phyloP scores from a whole-genome alignment of 1,140 invertebrate genomes.

The Conus betulinus region DNA sequence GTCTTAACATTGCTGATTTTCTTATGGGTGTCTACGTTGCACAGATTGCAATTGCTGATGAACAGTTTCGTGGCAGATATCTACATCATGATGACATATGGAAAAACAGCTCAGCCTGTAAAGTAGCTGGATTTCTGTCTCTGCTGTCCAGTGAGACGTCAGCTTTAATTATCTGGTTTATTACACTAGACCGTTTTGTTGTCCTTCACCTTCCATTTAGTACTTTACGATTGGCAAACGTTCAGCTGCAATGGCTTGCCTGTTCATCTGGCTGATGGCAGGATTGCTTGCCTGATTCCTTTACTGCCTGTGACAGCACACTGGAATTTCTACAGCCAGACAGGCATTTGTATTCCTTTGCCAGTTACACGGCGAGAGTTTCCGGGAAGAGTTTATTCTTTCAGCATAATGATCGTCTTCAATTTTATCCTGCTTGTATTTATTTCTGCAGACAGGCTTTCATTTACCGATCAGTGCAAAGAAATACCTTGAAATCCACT shows the following conservation, averaged over 20 bases:
- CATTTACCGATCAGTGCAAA: conserved; percentile 46
- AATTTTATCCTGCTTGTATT: conserved; percentile 48
- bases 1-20: conserved; percentile 30
- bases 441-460: conserved; percentile 46
- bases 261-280: conserved; percentile 21
- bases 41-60: conserved; percentile 29
- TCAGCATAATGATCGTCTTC: conserved; percentile 46
- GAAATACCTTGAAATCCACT: conserved; percentile 6
- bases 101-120: conserved; percentile 21
- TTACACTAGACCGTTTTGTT: conserved; percentile 51
- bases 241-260: conserved; percentile 20
- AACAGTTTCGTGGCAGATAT: conserved; percentile 54
- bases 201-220: conserved; percentile 22
- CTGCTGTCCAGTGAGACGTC: conserved; percentile 39
- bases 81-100: conserved; percentile 4
- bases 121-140: conserved; percentile 32
- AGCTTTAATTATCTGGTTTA: conserved; percentile 38
- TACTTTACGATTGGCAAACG: conserved; percentile 23
- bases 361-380: conserved; percentile 37
- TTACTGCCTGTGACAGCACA: conserved; percentile 20
- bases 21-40: conserved; percentile 35
- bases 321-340: conserved; percentile 51
- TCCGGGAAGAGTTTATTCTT: conserved; percentile 47
- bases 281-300: conserved; percentile 23
- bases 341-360: conserved; percentile 52